Percentiles rank a stretch among this genome's conserved stretches.
Conservation (phyloP, 2,888 invertebrate species). For the Arctia plantaginis region DNA sequence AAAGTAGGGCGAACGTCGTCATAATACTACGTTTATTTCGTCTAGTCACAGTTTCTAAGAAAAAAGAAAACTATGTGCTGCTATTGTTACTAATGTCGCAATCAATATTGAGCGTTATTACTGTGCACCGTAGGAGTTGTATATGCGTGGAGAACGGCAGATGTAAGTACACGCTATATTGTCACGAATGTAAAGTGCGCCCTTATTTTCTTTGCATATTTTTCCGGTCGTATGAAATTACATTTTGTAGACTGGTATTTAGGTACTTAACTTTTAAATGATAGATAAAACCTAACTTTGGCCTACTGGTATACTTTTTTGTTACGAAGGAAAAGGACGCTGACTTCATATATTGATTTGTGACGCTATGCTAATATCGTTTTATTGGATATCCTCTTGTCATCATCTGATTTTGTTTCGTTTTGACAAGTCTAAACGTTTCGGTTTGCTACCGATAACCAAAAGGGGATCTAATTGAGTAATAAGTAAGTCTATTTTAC, state of each 20-base stretch:
- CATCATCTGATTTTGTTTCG: no score
- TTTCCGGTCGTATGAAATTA: conserved; percentile 29
- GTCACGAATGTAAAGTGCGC: conserved; percentile 79
- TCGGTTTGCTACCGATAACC: no score
- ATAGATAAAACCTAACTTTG: conserved; percentile 6
- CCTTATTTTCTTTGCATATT: conserved; percentile 70
- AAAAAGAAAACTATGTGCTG: conserved; percentile 51
- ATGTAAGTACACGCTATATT: conserved; percentile 66
- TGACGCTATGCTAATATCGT: no score
- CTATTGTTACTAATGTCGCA: conserved; percentile 35
- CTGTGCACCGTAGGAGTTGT: conserved; percentile 35
- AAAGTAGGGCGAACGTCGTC: conserved; percentile 56
- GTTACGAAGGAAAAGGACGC: no score
- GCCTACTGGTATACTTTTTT: background rate
- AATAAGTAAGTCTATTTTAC: no score
- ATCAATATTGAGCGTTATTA: conserved; percentile 55
- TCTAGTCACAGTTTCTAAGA: conserved; percentile 68
- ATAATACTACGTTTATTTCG: conserved; percentile 67
- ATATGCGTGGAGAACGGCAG: conserved; percentile 36
- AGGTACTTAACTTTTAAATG: conserved; percentile 1
- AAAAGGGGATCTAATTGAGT: no score
- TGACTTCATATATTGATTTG: no score
- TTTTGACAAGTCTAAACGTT: no score
- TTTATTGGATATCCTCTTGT: no score
- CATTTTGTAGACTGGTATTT: conserved; percentile 10